Conservation (phyloP, 2,888 invertebrate genomes). For the Stenotaenia linearis region DNA sequence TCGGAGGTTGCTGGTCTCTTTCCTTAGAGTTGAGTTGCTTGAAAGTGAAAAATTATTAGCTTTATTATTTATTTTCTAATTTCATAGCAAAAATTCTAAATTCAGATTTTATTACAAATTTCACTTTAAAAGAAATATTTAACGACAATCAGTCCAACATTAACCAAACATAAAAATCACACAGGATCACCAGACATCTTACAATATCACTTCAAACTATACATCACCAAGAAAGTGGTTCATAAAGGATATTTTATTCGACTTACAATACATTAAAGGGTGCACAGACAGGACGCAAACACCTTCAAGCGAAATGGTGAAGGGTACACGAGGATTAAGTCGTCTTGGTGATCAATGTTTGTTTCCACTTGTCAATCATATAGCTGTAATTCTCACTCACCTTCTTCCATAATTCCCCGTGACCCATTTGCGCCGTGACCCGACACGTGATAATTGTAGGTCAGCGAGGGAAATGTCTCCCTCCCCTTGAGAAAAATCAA, state of each 20-base stretch:
- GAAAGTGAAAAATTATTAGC: too few species aligned
- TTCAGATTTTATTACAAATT: too few species aligned
- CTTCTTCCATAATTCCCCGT: conserved; percentile 1
- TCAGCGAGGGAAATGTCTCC: not conserved
- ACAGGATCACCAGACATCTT: not conserved
- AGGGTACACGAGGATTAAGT: not conserved
- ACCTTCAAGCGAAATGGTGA: not conserved
- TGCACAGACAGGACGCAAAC: not conserved
- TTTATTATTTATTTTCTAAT: too few species aligned
- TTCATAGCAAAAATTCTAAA: too few species aligned
- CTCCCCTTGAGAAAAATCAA: conserved; percentile 26
- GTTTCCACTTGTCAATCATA: not conserved
- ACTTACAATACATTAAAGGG: not conserved
- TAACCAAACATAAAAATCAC: too few species aligned
- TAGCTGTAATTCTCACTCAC: not conserved
- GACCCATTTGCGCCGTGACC: conserved; percentile 16
- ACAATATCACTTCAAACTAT: not conserved
- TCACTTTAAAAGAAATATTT: too few species aligned
- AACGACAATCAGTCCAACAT: too few species aligned
- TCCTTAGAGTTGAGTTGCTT: too few species aligned
- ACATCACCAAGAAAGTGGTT: not conserved
- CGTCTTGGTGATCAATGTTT: conserved; percentile 3
- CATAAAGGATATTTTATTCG: not conserved
- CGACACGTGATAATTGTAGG: conserved; percentile 24
- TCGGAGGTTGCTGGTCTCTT: too few species aligned